Evolutionary conservation across 2,888 invertebrate genomes (phyloP).

Genomic region (Tromatobia lineatoria): DNA sequence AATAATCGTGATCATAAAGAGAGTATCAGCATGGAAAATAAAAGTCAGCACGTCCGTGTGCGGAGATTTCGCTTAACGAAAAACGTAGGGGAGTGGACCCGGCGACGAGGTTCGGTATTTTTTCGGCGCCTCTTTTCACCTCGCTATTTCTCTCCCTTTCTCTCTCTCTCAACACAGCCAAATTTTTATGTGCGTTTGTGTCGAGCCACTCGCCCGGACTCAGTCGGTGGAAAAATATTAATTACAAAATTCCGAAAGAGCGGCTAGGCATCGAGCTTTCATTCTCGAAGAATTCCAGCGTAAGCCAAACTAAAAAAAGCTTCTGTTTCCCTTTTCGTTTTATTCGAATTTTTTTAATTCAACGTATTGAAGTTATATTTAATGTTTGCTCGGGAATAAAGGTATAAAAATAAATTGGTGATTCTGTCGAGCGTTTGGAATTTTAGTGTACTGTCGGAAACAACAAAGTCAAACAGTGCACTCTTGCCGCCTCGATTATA

Average conservation of each 20-base stretch:
- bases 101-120: slow-evolving; percentile 11
- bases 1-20: slow-evolving; percentile 25
- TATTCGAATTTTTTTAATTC: slow-evolving; percentile 37
- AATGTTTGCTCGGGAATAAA: slow-evolving; percentile 17
- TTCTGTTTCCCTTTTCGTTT: slow-evolving; percentile 30
- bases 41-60: not conserved
- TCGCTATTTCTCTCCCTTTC: not conserved
- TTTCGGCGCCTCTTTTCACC: slow-evolving; percentile 10
- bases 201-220: slow-evolving; percentile 28
- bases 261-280: slow-evolving; percentile 51
- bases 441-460: slow-evolving; percentile 1
- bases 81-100: not conserved
- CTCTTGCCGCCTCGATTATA: slow-evolving; percentile 8
- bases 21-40: slow-evolving; percentile 21
- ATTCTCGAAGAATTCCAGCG: slow-evolving; percentile 23
- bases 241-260: slow-evolving; percentile 81
- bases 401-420: slow-evolving; percentile 77
- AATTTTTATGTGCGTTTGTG: slow-evolving; percentile 39
- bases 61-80: not conserved
- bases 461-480: not conserved
- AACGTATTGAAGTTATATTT: slow-evolving; percentile 43
- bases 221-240: slow-evolving; percentile 77
- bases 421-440: slow-evolving; percentile 61
- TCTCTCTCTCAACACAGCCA: slow-evolving; percentile 15
- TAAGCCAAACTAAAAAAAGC: slow-evolving; percentile 2